A percentile compares a stretch with the other conserved stretches of the same genome.
phyloP scores from a whole-genome alignment of 2,797 vertebrate species.

The Hydrocynus forskahlii region DNA sequence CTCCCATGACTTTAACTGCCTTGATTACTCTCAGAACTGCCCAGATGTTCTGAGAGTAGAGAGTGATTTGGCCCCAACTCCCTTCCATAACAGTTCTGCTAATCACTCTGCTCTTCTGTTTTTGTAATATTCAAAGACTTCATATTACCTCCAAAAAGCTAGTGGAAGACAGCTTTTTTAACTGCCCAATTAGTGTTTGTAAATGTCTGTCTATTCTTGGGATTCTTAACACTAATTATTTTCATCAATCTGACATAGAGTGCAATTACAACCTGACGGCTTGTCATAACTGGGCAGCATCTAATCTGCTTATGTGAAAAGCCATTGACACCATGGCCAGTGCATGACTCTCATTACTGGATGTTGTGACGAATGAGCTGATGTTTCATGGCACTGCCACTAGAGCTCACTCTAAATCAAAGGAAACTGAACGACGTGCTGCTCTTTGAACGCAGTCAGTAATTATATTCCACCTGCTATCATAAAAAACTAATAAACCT shows the following conservation, averaged over 20 bases:
- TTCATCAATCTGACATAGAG: neutral
- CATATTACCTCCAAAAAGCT: conserved; percentile 17
- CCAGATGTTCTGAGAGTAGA: conserved; percentile 32
- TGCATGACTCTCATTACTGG: conserved; percentile 9
- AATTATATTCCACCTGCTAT: conserved; percentile 55
- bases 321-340: conserved; percentile 22
- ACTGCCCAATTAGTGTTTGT: conserved; percentile 4
- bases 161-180: neutral
- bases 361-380: conserved; percentile 49
- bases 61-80: conserved; percentile 32
- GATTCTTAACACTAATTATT: conserved; percentile 6
- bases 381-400: conserved; percentile 74
- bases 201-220: neutral
- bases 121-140: conserved; percentile 16
- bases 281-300: neutral
- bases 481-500: conserved; percentile 57
- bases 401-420: conserved; percentile 83
- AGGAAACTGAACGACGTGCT: conserved; percentile 59
- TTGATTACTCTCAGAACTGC: conserved; percentile 3
- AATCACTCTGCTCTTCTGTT: conserved; percentile 35
- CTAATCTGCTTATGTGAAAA: conserved; percentile 7
- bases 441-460: conserved; percentile 20
- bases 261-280: neutral
- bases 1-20: neutral
- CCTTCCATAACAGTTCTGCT: conserved; percentile 29